Conservation (phyloP, 2,113 vertebrate genomes). For the Proteles cristata region DNA sequence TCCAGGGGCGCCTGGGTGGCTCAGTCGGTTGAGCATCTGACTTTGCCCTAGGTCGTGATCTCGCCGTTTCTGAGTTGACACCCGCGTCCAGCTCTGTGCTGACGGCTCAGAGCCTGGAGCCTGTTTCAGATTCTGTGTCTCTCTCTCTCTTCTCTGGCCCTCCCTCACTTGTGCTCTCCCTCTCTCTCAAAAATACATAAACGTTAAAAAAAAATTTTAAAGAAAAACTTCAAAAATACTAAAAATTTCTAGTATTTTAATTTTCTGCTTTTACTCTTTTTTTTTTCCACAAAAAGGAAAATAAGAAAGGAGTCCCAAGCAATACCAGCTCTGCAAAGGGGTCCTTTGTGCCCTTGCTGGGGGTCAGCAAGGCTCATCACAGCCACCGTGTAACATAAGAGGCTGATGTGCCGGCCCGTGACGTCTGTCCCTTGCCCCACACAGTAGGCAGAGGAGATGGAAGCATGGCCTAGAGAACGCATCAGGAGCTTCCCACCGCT, state of each 20-base stretch:
- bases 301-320: background rate
- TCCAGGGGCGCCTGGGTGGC: too few species aligned
- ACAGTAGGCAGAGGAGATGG: background rate
- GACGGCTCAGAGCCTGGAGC: too few species aligned
- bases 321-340: too few species aligned
- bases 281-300: background rate
- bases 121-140: too few species aligned
- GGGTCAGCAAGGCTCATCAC: background rate
- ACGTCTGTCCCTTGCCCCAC: background rate
- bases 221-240: background rate
- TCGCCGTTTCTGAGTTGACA: too few species aligned
- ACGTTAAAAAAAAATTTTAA: too few species aligned
- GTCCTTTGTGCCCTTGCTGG: background rate
- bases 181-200: too few species aligned
- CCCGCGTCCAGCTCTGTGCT: too few species aligned
- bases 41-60: too few species aligned
- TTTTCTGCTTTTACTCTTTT: conserved; percentile 4
- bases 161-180: too few species aligned
- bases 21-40: too few species aligned
- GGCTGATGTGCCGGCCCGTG: background rate
- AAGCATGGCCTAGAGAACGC: background rate
- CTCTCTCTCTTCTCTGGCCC: too few species aligned
- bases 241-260: background rate
- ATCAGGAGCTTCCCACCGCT: background rate
- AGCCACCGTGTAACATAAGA: background rate